Conservation (phyloP, 2,113 vertebrate species). For the Tupaia tana region DNA sequence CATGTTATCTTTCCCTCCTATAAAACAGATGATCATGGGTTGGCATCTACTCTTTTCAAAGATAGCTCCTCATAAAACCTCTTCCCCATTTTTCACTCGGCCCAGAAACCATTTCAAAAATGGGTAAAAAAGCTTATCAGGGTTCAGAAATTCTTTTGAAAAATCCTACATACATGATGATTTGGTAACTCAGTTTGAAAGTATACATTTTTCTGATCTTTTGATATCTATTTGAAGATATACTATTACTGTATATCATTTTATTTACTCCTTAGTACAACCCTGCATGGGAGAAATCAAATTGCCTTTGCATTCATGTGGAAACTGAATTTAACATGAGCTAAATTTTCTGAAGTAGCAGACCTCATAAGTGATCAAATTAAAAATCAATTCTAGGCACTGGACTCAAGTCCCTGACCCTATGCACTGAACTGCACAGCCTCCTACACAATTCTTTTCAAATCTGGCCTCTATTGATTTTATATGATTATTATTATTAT, state of each 20-base stretch:
- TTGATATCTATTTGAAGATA: not conserved
- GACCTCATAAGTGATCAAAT: not conserved
- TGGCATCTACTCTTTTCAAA: not conserved
- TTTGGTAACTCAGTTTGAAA: not conserved
- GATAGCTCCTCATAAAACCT: not conserved
- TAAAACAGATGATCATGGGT: not conserved
- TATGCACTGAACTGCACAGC: not conserved
- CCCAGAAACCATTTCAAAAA: not conserved
- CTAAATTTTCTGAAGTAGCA: not conserved
- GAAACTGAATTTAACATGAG: not conserved
- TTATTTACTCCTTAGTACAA: not conserved
- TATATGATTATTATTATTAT: too few species aligned
- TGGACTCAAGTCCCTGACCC: not conserved
- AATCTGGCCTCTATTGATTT: not conserved
- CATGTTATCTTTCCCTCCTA: not conserved
- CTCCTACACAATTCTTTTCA: not conserved
- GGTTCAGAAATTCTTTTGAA: conserved; percentile 11
- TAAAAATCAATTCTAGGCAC: not conserved
- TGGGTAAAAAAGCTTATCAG: not conserved
- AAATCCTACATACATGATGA: not conserved
- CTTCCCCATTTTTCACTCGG: not conserved
- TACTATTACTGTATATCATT: not conserved
- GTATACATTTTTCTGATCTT: not conserved
- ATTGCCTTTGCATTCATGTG: not conserved
- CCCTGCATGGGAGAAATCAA: not conserved